phyloP scores from a whole-genome alignment of 2,888 invertebrate species.

The Petrolisthes cinctipes region DNA sequence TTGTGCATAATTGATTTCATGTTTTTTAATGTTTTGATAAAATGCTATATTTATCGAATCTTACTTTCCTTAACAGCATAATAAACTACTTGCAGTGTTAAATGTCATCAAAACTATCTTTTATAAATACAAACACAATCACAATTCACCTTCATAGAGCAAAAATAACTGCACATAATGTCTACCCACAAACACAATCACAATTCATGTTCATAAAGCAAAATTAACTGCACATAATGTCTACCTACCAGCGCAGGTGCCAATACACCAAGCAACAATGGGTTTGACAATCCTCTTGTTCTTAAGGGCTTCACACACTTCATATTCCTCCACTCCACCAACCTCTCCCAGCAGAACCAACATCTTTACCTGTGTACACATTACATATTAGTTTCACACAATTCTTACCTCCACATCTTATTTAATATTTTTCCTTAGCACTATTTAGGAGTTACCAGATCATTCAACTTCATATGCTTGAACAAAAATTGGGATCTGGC shows the following conservation, averaged over 20 bases:
- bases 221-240: not conserved
- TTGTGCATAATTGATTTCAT: no score
- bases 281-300: conserved; percentile 89
- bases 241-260: conserved; percentile 76
- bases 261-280: conserved; percentile 98
- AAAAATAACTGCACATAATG: no score
- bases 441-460: no score
- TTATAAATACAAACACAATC: not conserved
- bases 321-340: conserved; percentile 98
- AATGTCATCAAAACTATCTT: not conserved
- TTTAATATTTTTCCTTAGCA: no score
- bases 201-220: not conserved
- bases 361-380: conserved; percentile 88
- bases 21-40: no score
- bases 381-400: no score
- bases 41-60: no score
- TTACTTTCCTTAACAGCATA: not conserved
- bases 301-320: conserved; percentile 89
- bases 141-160: not conserved
- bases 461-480: no score
- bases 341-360: conserved; percentile 96
- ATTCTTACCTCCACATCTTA: no score
- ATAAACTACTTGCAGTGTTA: not conserved
- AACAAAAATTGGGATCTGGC: no score
- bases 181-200: not conserved